Evolutionary conservation across 2,888 invertebrate genomes (phyloP).

Genomic region (Volucella inflata): DNA sequence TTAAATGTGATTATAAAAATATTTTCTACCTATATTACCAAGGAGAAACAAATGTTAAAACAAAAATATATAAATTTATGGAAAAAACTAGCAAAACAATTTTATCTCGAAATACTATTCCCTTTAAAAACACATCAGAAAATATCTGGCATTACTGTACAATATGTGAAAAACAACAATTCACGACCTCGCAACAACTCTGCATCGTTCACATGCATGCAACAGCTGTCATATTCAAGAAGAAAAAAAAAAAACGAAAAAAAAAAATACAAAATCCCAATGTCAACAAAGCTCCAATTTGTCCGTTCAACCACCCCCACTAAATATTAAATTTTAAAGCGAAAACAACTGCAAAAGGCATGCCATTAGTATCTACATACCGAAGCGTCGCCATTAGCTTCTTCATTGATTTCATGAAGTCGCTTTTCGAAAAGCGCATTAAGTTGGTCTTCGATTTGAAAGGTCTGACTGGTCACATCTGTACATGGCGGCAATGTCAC

Average conservation of each 20-base stretch:
- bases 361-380: constrained; percentile 48
- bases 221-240: constrained; percentile 51
- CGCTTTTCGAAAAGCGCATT: constrained; percentile 87
- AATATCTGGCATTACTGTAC: constrained; percentile 49
- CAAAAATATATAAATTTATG: too few species aligned
- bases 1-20: too few species aligned
- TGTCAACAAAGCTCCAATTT: constrained; percentile 60
- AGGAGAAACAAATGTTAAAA: too few species aligned
- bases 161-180: neutral
- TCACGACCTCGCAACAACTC: constrained; percentile 20
- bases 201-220: constrained; percentile 28
- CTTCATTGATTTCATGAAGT: constrained; percentile 85
- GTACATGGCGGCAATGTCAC: constrained; percentile 34
- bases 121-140: neutral
- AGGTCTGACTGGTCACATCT: constrained; percentile 74
- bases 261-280: constrained; percentile 52
- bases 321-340: constrained; percentile 13
- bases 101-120: too few species aligned
- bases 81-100: too few species aligned
- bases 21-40: too few species aligned
- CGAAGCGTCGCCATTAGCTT: constrained; percentile 82
- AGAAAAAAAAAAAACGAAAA: constrained; percentile 24
- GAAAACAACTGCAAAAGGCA: constrained; percentile 11
- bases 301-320: constrained; percentile 25
- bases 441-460: constrained; percentile 84